A percentile compares a stretch with the other conserved stretches of the same genome.
Evolutionary conservation across 2,113 vertebrate species (phyloP).

Genomic region (Phylloscopus trochiloides): DNA sequence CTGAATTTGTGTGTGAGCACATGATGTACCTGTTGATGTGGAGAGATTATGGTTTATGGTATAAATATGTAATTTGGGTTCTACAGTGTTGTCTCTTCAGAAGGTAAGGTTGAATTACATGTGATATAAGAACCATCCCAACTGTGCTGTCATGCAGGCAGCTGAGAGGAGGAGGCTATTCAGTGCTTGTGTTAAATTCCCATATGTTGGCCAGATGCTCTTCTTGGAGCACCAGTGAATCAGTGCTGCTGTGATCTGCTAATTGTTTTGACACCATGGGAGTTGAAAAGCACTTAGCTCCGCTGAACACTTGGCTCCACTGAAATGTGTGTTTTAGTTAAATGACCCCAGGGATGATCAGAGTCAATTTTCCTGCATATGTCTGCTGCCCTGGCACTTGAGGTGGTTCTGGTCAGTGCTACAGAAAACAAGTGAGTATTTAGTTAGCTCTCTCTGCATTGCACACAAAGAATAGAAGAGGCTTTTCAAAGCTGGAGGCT

Average conservation of each 20-base stretch:
- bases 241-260: constrained; percentile 18
- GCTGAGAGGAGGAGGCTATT: neutral
- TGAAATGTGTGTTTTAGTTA: constrained; percentile 57
- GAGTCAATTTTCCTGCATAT: constrained; percentile 44
- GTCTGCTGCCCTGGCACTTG: constrained; percentile 25
- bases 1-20: too few relatives aligned
- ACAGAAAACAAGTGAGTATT: constrained; percentile 4
- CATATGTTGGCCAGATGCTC: constrained; percentile 53
- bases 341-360: constrained; percentile 45
- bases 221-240: neutral
- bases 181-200: neutral
- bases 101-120: neutral
- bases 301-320: constrained; percentile 26
- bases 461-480: neutral
- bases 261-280: constrained; percentile 61
- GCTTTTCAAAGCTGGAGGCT: neutral
- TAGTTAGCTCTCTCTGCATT: neutral
- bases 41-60: neutral
- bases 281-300: constrained; percentile 11
- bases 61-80: neutral
- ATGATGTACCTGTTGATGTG: too few relatives aligned
- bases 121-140: neutral
- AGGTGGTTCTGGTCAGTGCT: constrained; percentile 54
- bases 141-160: neutral
- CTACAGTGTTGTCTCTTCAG: neutral